Evolutionary conservation across 2,797 vertebrate species (phyloP).

Genomic region (Knipowitschia caucasica): DNA sequence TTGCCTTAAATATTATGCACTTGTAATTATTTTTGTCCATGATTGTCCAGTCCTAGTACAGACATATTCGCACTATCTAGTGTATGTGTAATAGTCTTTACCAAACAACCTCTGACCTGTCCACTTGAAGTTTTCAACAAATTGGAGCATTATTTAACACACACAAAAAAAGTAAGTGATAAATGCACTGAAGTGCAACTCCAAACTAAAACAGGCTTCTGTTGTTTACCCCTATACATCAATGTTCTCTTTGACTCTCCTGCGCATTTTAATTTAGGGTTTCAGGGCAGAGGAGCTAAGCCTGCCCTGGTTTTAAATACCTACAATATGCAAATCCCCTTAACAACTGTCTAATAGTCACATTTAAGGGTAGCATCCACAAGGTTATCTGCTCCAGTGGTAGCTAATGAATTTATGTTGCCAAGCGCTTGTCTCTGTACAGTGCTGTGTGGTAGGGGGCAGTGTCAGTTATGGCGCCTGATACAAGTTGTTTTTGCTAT

Average conservation of each 20-base stretch:
- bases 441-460: conserved; percentile 38
- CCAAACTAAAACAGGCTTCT: conserved; percentile 11
- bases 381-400: conserved; percentile 17
- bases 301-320: conserved; percentile 4
- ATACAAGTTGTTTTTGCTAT: conserved; percentile 66
- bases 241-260: conserved; percentile 7
- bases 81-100: not conserved
- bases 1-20: too few species aligned
- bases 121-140: not conserved
- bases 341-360: conserved; percentile 20
- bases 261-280: conserved; percentile 8
- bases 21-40: too few species aligned
- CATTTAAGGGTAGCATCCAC: conserved; percentile 25
- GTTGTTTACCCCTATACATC: conserved; percentile 12
- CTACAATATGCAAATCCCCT: conserved; percentile 13
- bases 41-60: too few species aligned
- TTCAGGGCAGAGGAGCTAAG: conserved; percentile 6
- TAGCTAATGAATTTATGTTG: conserved; percentile 27
- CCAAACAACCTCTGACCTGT: not conserved
- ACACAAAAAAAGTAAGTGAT: conserved; percentile 3
- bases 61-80: not conserved
- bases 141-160: not conserved
- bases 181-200: conserved; percentile 3
- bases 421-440: conserved; percentile 19
- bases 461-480: conserved; percentile 59